A percentile compares a stretch with the other conserved stretches of the same genome.
These are phyloP conservation scores for Semotilus atromaculatus DNA, from an alignment of 2,797 vertebrate species.

Conservation along the genomic window DNA sequence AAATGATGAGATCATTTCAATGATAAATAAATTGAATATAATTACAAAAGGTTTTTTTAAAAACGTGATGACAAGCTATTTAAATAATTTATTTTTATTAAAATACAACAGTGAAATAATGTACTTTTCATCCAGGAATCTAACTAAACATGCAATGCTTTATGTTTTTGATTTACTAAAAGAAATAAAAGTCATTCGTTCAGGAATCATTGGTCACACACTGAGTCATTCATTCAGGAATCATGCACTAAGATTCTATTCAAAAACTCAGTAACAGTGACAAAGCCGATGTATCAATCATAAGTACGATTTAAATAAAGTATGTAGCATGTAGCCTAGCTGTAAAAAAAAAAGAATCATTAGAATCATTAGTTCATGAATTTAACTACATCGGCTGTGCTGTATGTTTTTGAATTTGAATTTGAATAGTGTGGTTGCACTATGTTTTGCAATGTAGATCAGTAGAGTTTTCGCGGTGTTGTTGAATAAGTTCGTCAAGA, in stretches of 20 bases:
- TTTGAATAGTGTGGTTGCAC: no score
- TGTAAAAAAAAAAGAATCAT: not conserved
- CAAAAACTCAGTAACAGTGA: not conserved
- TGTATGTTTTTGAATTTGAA: no score
- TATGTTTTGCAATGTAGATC: not conserved
- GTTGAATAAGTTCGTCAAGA: not conserved
- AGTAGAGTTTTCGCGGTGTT: not conserved
- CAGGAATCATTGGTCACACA: not conserved
- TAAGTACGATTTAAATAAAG: not conserved
- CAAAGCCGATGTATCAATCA: not conserved
- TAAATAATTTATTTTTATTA: not conserved
- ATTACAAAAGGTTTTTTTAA: not conserved
- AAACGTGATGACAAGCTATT: not conserved
- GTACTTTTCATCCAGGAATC: not conserved
- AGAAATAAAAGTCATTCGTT: not conserved
- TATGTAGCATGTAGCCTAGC: no score
- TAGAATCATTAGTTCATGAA: not conserved
- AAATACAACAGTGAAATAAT: not conserved
- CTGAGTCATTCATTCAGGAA: not conserved
- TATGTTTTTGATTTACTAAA: not conserved
- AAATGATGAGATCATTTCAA: not conserved
- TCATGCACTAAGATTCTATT: not conserved
- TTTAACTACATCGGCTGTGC: not conserved
- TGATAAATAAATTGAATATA: not conserved
- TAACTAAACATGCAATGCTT: not conserved